Evolutionary conservation across 2,888 invertebrate species (phyloP), one percentile per base, ranked within the genome.

Genomic region (Pandemis corylana): DNA sequence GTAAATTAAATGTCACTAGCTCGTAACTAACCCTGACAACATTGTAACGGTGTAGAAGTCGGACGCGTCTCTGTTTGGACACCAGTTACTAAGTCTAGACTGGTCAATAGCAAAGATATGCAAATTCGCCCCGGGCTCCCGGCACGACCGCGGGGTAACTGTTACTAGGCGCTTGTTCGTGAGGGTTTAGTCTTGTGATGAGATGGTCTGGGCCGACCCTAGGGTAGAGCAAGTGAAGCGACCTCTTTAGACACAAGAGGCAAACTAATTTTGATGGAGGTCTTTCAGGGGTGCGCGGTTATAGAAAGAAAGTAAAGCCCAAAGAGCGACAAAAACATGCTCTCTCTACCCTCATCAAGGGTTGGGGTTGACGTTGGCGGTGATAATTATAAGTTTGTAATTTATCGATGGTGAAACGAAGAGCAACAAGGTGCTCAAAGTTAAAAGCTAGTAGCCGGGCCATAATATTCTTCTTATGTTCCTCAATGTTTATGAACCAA

Each of bases 31-130:
- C 63, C 63, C 63, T n/a, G 41, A 63, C 70, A 70, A 71, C 75
- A 75, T 63, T 67, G 75, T 75, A 67, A 75, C 75, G 75, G 67
- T 56, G 67, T 78, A 79, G 69, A 42, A 68, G 85, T 85, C 82
- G 80, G 82, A 81, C 80, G 79, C 80, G 84, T 84, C 82, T 81
- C 84, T 81, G 85, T 86, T 85, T 85, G 86, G 84, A 86, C 85
- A 86, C 85, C 86, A 85, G 83, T 86, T 87, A 85, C 86, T 80
- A 83, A 86, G 90, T 90, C 89, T 89, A 90, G 90, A 90, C 90
- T 82, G 84, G 86, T 87, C 89, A 88, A 89, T 89, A 86, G 86
- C 86, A 85, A 82, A 84, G 84, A 88, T 87, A 90, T 90, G 88
- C 84, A 87, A 90, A 90, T 88, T 68, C 12, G 49, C 56, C 68